Conservation (phyloP, 2,888 invertebrate genomes). For the Chymomyza caudatula region DNA sequence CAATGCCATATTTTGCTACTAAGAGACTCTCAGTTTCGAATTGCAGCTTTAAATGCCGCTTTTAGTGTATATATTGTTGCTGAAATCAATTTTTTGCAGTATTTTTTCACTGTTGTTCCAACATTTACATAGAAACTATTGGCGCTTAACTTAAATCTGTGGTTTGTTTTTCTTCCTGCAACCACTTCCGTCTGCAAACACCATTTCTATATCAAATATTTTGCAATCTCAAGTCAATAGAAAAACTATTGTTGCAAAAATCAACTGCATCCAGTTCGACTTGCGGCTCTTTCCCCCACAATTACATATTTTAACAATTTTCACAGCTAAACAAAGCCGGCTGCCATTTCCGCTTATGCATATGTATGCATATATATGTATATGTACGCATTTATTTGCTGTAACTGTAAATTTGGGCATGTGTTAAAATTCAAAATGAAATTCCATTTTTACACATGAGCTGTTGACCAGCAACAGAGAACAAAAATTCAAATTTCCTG, state of each 20-base stretch:
- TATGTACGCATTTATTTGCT: neutral
- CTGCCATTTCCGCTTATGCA: neutral
- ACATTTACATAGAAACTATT: neutral
- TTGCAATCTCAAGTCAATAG: neutral
- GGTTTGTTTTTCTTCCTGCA: too few species aligned
- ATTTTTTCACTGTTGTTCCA: neutral
- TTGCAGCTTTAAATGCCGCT: too few species aligned
- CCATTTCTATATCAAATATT: neutral
- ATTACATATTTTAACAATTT: neutral
- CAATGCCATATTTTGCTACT: too few species aligned
- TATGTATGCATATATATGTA: neutral
- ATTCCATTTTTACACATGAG: conserved; percentile 54
- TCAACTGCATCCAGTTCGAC: neutral
- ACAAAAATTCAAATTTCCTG: conserved; percentile 59
- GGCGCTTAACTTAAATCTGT: too few species aligned
- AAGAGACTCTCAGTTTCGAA: too few species aligned
- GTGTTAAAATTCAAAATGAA: conserved; percentile 47
- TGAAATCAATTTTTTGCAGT: too few species aligned
- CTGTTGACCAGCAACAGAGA: neutral
- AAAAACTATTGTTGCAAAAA: neutral
- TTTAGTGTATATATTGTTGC: too few species aligned
- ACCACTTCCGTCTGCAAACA: neutral
- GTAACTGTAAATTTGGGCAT: neutral
- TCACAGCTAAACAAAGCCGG: neutral
- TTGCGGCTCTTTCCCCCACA: neutral